phyloP scores from a whole-genome alignment of 2,888 invertebrate species.

The Anticlea derivata region DNA sequence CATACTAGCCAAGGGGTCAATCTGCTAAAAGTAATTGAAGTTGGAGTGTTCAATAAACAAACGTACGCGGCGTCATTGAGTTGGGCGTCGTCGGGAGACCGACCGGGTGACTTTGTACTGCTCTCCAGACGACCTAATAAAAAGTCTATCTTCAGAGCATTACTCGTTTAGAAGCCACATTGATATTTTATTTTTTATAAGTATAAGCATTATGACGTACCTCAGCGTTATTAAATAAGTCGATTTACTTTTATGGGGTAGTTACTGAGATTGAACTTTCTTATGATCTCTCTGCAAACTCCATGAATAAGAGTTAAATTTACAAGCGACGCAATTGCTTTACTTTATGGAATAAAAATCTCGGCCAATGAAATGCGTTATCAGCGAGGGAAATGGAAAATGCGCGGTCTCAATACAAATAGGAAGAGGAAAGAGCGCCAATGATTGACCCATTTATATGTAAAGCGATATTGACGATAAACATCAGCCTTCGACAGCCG shows the following conservation, averaged over 20 bases:
- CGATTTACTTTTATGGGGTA: conserved; percentile 7
- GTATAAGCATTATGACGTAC: neutral
- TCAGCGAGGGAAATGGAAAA: conserved; percentile 56
- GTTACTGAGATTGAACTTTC: conserved; percentile 7
- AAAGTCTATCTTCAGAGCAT: conserved; percentile 19
- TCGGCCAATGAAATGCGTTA: conserved; percentile 44
- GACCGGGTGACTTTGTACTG: conserved; percentile 71
- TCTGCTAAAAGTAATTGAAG: conserved; percentile 39
- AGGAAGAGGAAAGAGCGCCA: conserved; percentile 50
- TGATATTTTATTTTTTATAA: conserved; percentile 15
- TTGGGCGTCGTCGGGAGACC: conserved; percentile 55
- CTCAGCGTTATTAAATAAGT: neutral
- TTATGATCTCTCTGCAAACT: neutral
- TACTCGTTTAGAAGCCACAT: conserved; percentile 11
- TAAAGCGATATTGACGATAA: conserved; percentile 51
- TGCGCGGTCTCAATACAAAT: conserved; percentile 56
- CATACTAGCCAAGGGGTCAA: conserved; percentile 32
- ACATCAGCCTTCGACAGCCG: conserved; percentile 40
- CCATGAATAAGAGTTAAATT: conserved; percentile 6
- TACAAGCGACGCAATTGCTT: neutral
- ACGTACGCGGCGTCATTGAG: conserved; percentile 48
- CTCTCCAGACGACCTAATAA: conserved; percentile 74
- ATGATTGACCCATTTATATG: conserved; percentile 57
- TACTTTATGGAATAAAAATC: conserved; percentile 19
- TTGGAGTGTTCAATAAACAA: conserved; percentile 37